Percentiles rank a stretch among this genome's conserved stretches.
Conservation (phyloP, 2,797 vertebrate genomes). For the Cephalopachus bancanus region DNA sequence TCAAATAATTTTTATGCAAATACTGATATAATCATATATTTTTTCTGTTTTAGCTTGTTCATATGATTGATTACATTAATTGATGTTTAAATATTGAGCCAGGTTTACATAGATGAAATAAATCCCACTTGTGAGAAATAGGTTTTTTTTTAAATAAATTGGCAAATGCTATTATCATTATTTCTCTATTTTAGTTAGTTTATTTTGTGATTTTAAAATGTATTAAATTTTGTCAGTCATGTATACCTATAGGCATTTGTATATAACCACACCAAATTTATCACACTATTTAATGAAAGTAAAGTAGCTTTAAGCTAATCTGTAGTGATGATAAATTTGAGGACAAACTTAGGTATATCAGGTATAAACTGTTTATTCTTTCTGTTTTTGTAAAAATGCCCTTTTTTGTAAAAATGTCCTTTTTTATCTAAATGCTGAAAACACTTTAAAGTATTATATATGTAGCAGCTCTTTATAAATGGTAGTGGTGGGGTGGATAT, state of each 20-base stretch:
- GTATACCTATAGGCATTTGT: not conserved
- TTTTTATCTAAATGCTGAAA: constrained; percentile 47
- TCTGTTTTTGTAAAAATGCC: constrained; percentile 21
- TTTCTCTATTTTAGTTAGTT: not conserved
- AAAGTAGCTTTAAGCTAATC: constrained; percentile 66
- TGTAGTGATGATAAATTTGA: constrained; percentile 66
- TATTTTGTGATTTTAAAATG: constrained; percentile 37
- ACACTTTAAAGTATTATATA: constrained; percentile 57
- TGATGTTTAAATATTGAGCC: not conserved
- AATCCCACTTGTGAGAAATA: not conserved
- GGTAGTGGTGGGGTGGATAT: constrained; percentile 44
- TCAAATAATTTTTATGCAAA: not conserved
- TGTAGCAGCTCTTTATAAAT: constrained; percentile 61
- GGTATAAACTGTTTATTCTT: too few relatives aligned
- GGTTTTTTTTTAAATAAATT: not conserved
- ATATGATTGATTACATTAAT: not conserved
- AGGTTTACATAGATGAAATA: not conserved
- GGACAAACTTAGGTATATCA: not conserved
- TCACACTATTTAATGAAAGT: constrained; percentile 71
- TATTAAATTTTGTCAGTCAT: not conserved
- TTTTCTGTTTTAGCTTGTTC: not conserved
- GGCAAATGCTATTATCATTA: not conserved
- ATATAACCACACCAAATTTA: not conserved
- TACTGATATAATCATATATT: not conserved
- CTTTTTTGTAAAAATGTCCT: not conserved